phyloP scores from a whole-genome alignment of 2,888 invertebrate genomes.

The Poecilus cupreus region DNA sequence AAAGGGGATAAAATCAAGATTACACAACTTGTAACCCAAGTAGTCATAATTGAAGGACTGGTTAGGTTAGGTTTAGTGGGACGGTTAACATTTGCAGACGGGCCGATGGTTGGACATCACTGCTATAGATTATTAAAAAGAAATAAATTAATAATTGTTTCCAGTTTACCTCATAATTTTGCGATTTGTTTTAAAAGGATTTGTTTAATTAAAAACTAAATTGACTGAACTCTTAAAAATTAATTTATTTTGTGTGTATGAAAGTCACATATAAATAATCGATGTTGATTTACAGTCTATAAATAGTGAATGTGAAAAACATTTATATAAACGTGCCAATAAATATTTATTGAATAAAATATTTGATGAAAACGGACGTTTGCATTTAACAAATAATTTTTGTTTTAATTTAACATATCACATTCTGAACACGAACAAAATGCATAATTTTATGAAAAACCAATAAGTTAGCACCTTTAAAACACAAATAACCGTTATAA shows the following conservation, averaged over 20 bases:
- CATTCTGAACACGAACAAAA: constrained; percentile 7
- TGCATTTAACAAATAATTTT: not conserved
- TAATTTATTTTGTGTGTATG: not conserved
- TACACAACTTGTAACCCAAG: too few relatives aligned
- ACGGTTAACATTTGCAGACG: too few relatives aligned
- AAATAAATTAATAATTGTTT: too few relatives aligned
- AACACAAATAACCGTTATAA: not conserved
- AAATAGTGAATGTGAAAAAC: not conserved
- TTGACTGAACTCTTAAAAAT: too few relatives aligned
- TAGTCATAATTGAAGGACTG: too few relatives aligned
- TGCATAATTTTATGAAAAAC: constrained; percentile 1
- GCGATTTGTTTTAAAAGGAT: too few relatives aligned
- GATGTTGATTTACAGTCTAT: not conserved
- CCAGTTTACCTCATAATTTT: too few relatives aligned
- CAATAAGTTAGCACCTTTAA: constrained; percentile 10
- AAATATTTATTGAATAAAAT: constrained; percentile 12
- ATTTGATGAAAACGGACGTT: not conserved
- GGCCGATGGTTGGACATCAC: too few relatives aligned
- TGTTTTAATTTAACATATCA: constrained; percentile 4
- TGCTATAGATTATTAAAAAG: too few relatives aligned
- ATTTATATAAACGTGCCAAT: constrained; percentile 10
- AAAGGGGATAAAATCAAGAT: too few relatives aligned
- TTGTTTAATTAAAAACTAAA: too few relatives aligned
- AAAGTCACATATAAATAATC: not conserved
- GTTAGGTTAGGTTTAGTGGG: too few relatives aligned